A percentile compares a stretch with the other conserved stretches of the same genome.
Conservation (phyloP, 2,113 vertebrate species). For the Dasyurus viverrinus region DNA sequence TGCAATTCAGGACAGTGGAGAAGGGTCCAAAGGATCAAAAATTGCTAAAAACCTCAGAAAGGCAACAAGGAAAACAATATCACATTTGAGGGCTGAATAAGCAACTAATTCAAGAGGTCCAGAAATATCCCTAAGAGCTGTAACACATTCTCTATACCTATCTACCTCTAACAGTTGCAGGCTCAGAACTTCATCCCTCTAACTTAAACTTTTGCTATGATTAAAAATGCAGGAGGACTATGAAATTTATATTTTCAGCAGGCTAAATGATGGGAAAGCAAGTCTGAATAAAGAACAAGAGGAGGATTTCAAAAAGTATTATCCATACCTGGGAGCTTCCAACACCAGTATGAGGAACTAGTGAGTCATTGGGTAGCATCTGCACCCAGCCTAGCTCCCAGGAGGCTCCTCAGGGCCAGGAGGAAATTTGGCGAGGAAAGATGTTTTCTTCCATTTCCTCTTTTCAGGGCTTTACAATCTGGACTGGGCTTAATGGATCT, state of each 20-base stretch:
- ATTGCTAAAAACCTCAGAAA: background rate
- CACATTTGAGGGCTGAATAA: background rate
- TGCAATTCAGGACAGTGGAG: background rate
- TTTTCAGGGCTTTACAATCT: background rate
- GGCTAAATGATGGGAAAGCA: background rate
- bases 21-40: background rate
- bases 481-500: background rate
- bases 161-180: background rate
- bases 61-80: background rate
- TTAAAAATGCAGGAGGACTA: background rate
- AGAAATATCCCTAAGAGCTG: background rate
- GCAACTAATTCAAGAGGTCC: background rate
- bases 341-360: background rate
- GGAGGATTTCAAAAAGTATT: background rate
- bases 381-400: background rate
- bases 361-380: background rate
- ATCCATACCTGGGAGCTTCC: background rate
- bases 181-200: background rate
- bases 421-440: background rate
- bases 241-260: background rate
- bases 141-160: background rate
- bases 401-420: background rate
- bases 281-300: background rate
- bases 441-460: background rate
- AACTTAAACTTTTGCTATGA: background rate